phyloP scores from a whole-genome alignment of 2,113 vertebrate genomes.

The Heteronetta atricapilla region DNA sequence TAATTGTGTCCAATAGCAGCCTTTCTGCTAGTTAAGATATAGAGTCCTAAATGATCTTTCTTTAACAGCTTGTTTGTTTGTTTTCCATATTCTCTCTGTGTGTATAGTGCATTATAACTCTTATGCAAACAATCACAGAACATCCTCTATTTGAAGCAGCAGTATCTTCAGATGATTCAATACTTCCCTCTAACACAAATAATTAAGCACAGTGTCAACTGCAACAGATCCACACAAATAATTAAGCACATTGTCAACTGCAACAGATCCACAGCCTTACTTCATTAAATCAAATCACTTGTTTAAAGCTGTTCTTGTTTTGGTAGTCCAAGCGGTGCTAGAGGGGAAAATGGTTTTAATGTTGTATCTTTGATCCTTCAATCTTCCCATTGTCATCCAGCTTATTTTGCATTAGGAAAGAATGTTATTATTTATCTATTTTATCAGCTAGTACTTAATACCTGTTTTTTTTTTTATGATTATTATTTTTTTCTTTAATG shows the following conservation, averaged over 20 bases:
- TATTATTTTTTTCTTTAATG: not conserved
- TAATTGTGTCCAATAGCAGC: not conserved
- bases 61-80: not conserved
- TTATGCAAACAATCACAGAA: not conserved
- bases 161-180: not conserved
- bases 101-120: not conserved
- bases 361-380: fast-evolving
- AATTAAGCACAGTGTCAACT: not conserved
- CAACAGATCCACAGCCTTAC: not conserved
- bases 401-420: not conserved
- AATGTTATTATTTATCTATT: not conserved
- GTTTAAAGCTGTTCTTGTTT: not conserved
- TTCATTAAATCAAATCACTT: not conserved
- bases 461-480: not conserved
- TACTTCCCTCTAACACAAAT: not conserved
- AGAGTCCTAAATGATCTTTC: not conserved
- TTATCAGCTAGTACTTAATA: not conserved
- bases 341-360: not conserved
- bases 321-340: not conserved
- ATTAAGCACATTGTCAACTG: not conserved
- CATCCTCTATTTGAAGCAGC: not conserved
- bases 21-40: not conserved
- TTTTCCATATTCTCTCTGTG: fast-evolving
- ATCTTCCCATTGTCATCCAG: not conserved
- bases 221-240: not conserved